phyloP scores from a whole-genome alignment of 2,797 vertebrate species.

The Argyrosomus regius region DNA sequence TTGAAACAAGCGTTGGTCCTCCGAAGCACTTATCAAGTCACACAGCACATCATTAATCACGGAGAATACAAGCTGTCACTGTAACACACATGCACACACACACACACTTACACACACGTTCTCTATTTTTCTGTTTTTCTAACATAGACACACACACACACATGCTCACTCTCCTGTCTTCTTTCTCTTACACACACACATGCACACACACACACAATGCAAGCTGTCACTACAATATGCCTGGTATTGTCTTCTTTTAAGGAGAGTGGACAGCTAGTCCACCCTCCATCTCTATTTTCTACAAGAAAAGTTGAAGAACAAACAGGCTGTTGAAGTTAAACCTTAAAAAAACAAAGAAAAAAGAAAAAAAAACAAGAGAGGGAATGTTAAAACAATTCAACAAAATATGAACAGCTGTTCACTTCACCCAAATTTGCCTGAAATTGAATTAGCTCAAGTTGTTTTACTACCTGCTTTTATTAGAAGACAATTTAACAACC shows the following conservation, averaged over 20 bases:
- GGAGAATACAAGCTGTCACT: conserved; percentile 86
- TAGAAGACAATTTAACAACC: conserved; percentile 82
- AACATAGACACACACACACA: conserved; percentile 56
- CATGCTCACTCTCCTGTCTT: conserved; percentile 24
- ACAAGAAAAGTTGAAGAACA: conserved; percentile 78
- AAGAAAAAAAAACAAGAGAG: conserved; percentile 35
- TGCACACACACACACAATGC: conserved; percentile 75
- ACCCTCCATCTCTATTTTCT: conserved; percentile 84
- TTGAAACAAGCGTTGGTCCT: conserved; percentile 88
- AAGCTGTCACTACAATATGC: conserved; percentile 85
- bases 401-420: conserved; percentile 81
- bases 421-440: conserved; percentile 67
- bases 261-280: conserved; percentile 83
- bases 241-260: conserved; percentile 84
- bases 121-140: conserved; percentile 75
- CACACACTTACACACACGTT: conserved; percentile 30
- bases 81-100: conserved; percentile 68
- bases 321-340: conserved; percentile 75
- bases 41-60: conserved; percentile 88
- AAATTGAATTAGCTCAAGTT: conserved; percentile 82
- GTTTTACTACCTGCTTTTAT: conserved; percentile 84
- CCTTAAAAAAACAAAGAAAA: conserved; percentile 41
- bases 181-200: conserved; percentile 23
- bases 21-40: conserved; percentile 88
- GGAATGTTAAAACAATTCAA: conserved; percentile 78